phyloP scores from a whole-genome alignment of 2,888 invertebrate genomes.

The Philopedon plagiatum region DNA sequence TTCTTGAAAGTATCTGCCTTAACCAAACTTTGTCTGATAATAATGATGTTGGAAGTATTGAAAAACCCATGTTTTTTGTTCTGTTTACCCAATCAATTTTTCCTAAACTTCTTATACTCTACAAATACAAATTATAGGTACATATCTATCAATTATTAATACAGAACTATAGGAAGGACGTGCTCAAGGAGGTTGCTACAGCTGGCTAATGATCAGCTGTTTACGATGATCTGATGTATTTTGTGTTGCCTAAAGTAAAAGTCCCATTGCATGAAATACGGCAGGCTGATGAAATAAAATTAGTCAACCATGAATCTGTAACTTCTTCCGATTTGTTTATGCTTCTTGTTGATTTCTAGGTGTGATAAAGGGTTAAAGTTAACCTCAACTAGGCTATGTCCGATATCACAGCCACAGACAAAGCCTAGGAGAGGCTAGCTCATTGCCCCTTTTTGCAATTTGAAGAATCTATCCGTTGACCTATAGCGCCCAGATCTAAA shows the following conservation, averaged over 20 bases:
- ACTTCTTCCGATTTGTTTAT: neutral
- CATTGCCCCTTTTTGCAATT: conserved; percentile 56
- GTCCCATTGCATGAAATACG: neutral
- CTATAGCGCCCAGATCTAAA: too few species aligned
- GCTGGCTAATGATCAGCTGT: too few species aligned
- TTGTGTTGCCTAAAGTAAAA: neutral
- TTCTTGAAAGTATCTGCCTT: neutral
- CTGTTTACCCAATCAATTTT: too few species aligned
- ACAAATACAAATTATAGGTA: too few species aligned
- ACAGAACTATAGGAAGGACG: too few species aligned
- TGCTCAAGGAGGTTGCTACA: too few species aligned
- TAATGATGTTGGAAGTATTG: conserved; percentile 16
- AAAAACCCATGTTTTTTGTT: conserved; percentile 27
- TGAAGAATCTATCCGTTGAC: too few species aligned
- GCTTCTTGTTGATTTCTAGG: neutral
- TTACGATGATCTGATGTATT: too few species aligned
- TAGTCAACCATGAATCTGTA: neutral
- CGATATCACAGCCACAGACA: conserved; percentile 70
- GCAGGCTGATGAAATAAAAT: neutral
- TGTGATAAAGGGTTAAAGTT: conserved; percentile 69
- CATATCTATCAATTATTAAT: too few species aligned
- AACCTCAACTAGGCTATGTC: conserved; percentile 78
- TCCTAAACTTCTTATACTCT: too few species aligned
- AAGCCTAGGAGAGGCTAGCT: conserved; percentile 78
- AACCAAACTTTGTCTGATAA: neutral